Evolutionary conservation across 2,797 vertebrate species (phyloP).

Genomic region (Myotis vivesi): DNA sequence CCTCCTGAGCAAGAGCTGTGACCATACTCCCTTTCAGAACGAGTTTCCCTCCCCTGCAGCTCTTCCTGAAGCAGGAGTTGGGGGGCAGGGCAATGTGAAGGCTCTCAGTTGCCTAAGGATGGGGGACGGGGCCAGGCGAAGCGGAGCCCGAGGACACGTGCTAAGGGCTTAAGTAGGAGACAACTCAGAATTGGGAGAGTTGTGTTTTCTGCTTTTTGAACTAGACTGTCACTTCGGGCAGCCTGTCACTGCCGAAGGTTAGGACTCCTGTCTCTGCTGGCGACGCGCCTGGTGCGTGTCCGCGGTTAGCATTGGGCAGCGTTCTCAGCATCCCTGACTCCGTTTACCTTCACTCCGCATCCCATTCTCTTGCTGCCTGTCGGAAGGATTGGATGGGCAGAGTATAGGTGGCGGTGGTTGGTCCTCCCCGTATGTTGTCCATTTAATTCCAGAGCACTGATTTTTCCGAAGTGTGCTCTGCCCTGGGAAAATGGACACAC

Average conservation of each 20-base stretch:
- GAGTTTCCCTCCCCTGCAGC: constrained; percentile 74
- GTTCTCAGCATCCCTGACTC: constrained; percentile 88
- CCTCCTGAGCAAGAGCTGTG: constrained; percentile 74
- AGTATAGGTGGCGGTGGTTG: constrained; percentile 90
- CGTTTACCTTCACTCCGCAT: constrained; percentile 86
- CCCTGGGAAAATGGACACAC: constrained; percentile 90
- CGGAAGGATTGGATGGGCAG: constrained; percentile 90
- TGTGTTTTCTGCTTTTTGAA: constrained; percentile 81
- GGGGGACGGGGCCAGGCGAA: constrained; percentile 80
- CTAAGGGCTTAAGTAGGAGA: constrained; percentile 78
- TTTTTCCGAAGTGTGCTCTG: constrained; percentile 95
- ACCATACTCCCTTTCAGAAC: constrained; percentile 81
- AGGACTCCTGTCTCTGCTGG: constrained; percentile 85
- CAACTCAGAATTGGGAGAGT: constrained; percentile 80
- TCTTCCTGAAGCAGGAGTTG: constrained; percentile 78
- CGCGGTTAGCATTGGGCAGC: constrained; percentile 86
- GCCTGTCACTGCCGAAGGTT: constrained; percentile 82
- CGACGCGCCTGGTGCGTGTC: constrained; percentile 86
- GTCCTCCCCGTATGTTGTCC: constrained; percentile 90
- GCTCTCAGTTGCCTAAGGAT: constrained; percentile 71
- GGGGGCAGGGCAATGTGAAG: constrained; percentile 72
- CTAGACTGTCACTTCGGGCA: constrained; percentile 75
- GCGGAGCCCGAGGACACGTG: constrained; percentile 79
- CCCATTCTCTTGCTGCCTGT: constrained; percentile 88
- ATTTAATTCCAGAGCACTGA: constrained; percentile 90